phyloP scores from a whole-genome alignment of 2,797 vertebrate genomes.

The Enteromius radiatus region DNA sequence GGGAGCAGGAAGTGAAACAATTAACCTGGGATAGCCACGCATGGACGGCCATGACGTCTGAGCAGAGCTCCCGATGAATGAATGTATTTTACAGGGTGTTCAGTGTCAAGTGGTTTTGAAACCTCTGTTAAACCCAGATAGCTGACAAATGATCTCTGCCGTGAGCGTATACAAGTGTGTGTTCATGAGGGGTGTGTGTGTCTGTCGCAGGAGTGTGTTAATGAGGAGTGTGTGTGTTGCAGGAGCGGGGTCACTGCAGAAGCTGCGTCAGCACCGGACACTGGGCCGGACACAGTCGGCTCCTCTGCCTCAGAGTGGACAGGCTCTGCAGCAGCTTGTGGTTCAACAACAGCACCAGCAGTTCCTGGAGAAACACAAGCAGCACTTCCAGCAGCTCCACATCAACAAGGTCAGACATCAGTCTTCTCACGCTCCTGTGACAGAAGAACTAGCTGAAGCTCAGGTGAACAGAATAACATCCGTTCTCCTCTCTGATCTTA shows the following conservation, averaged over 20 bases:
- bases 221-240: constrained; percentile 33
- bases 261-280: constrained; percentile 92
- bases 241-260: constrained; percentile 87
- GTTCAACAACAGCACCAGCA: constrained; percentile 99
- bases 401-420: constrained; percentile 86
- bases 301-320: constrained; percentile 93
- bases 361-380: constrained; percentile 99
- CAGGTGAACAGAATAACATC: background rate
- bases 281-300: constrained; percentile 95
- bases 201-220: too few relatives aligned
- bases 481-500: background rate
- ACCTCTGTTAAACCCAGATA: background rate
- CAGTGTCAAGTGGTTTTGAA: background rate
- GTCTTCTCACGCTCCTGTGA: background rate
- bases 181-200: background rate
- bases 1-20: constrained; percentile 22
- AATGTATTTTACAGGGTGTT: background rate
- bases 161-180: background rate
- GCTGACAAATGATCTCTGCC: background rate
- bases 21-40: background rate
- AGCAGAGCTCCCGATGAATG: background rate
- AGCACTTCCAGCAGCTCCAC: constrained; percentile 97
- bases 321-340: constrained; percentile 96
- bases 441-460: background rate
- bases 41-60: background rate